Percentiles rank a stretch among this genome's conserved stretches.
Conservation (phyloP, 2,797 vertebrate species). For the Protosalanx chinensis region DNA sequence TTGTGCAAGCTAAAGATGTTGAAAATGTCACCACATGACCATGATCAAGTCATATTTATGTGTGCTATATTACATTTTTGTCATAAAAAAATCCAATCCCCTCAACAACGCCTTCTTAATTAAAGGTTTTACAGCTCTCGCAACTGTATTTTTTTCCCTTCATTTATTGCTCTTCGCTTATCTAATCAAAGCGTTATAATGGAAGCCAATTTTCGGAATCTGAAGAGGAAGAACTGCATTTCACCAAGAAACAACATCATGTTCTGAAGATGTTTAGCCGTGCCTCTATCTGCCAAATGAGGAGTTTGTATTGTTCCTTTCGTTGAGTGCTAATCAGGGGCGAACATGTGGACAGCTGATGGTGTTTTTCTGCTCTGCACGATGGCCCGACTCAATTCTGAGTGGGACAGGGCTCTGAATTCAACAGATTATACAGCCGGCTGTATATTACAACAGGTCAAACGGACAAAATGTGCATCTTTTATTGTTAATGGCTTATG, state of each 20-base stretch:
- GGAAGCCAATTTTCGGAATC: slow-evolving; percentile 55
- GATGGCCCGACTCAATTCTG: slow-evolving; percentile 57
- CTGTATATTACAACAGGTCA: slow-evolving; percentile 64
- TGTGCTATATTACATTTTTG: too few species aligned
- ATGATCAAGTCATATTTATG: too few species aligned
- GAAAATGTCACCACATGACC: too few species aligned
- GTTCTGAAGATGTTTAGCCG: slow-evolving; percentile 64
- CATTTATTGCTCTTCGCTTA: slow-evolving; percentile 50
- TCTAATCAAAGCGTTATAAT: slow-evolving; percentile 62
- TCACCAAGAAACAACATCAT: slow-evolving; percentile 49
- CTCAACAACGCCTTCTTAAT: slow-evolving; percentile 57
- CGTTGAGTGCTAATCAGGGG: slow-evolving; percentile 65
- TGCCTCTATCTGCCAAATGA: slow-evolving; percentile 59
- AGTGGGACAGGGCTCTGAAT: slow-evolving; percentile 56
- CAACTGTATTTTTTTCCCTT: slow-evolving; percentile 41
- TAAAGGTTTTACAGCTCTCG: slow-evolving; percentile 62
- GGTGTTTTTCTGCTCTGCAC: slow-evolving; percentile 59
- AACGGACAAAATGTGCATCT: slow-evolving; percentile 71
- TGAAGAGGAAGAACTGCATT: slow-evolving; percentile 45
- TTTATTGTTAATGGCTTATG: slow-evolving; percentile 77
- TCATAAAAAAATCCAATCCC: too few species aligned
- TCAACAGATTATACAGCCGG: slow-evolving; percentile 57
- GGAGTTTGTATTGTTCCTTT: slow-evolving; percentile 66
- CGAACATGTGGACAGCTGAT: slow-evolving; percentile 68
- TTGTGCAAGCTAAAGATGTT: too few species aligned